phyloP scores from a whole-genome alignment of 2,888 invertebrate species.

The Notocelia uddmanniana region DNA sequence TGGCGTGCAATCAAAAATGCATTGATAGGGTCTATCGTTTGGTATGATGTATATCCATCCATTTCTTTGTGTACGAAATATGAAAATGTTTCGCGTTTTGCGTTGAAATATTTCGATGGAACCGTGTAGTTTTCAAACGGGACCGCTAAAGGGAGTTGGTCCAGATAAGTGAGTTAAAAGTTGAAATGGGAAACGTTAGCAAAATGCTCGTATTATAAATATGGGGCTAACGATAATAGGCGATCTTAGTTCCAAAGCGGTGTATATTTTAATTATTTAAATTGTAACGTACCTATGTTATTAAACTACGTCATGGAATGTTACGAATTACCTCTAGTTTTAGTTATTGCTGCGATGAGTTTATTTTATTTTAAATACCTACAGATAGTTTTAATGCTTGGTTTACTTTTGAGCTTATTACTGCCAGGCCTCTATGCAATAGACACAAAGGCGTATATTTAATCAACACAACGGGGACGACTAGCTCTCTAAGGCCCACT shows the following conservation, averaged over 20 bases:
- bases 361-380: neutral
- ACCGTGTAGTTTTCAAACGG: slow-evolving; percentile 30
- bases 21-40: slow-evolving; percentile 4
- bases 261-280: neutral
- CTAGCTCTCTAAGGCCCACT: no score
- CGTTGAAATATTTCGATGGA: neutral
- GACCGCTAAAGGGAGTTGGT: slow-evolving; percentile 7
- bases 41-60: slow-evolving; percentile 7
- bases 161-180: slow-evolving; percentile 20
- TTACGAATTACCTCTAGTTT: neutral
- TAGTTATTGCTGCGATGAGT: neutral
- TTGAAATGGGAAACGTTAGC: slow-evolving; percentile 21
- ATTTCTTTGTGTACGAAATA: neutral
- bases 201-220: slow-evolving; percentile 31
- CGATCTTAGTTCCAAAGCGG: slow-evolving; percentile 12
- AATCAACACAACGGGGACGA: no score
- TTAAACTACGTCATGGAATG: no score
- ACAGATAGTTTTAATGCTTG: neutral
- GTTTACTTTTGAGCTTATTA: no score
- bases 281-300: slow-evolving; percentile 8
- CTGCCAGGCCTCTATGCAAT: no score
- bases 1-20: slow-evolving; percentile 1
- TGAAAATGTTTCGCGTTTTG: slow-evolving; percentile 6
- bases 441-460: no score
- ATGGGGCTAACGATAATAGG: neutral